These are phyloP conservation scores for Catharus minimus DNA, from an alignment of 2,113 vertebrate genomes.

Conservation along the genomic window DNA sequence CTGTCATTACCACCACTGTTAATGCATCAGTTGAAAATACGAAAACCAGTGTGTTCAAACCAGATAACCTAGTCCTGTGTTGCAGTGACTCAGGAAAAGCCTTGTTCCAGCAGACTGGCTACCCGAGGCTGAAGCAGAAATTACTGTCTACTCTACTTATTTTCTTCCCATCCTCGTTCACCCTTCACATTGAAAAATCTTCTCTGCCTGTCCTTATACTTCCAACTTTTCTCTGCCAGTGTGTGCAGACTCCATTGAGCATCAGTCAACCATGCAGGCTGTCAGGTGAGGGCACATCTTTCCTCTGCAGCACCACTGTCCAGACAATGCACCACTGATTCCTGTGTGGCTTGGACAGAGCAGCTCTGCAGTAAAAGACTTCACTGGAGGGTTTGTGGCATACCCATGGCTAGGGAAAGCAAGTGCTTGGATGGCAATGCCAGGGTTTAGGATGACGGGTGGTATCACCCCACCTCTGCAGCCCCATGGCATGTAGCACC, in stretches of 20 bases:
- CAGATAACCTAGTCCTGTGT: background rate
- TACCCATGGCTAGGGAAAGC: background rate
- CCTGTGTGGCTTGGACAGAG: background rate
- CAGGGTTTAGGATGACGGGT: background rate
- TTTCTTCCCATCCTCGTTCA: background rate
- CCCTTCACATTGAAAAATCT: background rate
- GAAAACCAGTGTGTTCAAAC: rapidly evolving
- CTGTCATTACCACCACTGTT: background rate
- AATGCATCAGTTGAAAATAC: background rate
- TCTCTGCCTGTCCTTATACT: background rate
- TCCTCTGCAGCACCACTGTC: background rate
- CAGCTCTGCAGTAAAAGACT: background rate
- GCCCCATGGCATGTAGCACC: rapidly evolving
- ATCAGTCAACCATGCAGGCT: background rate
- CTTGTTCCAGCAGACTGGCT: background rate
- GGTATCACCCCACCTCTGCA: rapidly evolving
- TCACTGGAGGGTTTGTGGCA: background rate
- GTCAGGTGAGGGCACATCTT: rapidly evolving
- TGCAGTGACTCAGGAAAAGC: background rate
- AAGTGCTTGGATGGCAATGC: background rate
- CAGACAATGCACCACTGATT: background rate
- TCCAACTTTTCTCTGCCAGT: background rate
- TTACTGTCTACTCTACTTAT: background rate
- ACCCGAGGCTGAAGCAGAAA: background rate
- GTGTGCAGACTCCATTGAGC: rapidly evolving